Base-by-base conservation (phyloP, 2,888 invertebrate species). In the Dexiosoma caninum region DNA sequence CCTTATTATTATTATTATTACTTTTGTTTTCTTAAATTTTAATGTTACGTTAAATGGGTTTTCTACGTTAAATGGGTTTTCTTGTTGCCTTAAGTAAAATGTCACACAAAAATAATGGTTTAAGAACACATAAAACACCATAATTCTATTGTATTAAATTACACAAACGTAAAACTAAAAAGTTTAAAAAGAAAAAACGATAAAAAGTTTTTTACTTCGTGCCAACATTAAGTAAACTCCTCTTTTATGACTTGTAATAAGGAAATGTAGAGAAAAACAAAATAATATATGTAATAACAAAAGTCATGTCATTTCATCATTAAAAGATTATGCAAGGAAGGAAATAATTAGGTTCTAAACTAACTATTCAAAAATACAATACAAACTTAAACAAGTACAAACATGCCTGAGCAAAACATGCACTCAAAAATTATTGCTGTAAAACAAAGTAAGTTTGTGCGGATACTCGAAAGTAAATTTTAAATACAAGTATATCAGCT, bases 251-350 rank as follows among this genome's bases (percentile, higher is more conserved):
- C 42, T 32, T 67, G 42, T 67, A 55, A 67, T 32, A 42, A 55
- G 30, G n/a, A 67, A 27, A 19, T 14, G 10, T 2, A 59, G 16
- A 37, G 42, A 49, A 44, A 57, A 14, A 0, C 0, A 10, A 4
- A 3, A 14, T 9, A 12, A 55, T 55, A 23, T 27, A 27, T 27
- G 27, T 6, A 76, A 60, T 67, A 42, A 70, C 30, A 77, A 62
- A 62, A 70, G 70, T 77, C 70, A 77, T 70, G 77, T 46, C 57
- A 70, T 49, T 59, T 40, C 40, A 57, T 62, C 55, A 71, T 71
- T 66, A 59, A 66, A 32, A 46, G 42, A 66, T 71, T 71, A 51
- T 57, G 40, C 57, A 53, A 42, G 42, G 75, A 66, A 78, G 71
- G 49, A 71, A 46, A 49, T 51, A 71, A 77, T 77, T 77, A 77